These are phyloP conservation scores for Pollimyrus isidori DNA, from an alignment of 2,113 vertebrate species.

Conservation along the genomic window DNA sequence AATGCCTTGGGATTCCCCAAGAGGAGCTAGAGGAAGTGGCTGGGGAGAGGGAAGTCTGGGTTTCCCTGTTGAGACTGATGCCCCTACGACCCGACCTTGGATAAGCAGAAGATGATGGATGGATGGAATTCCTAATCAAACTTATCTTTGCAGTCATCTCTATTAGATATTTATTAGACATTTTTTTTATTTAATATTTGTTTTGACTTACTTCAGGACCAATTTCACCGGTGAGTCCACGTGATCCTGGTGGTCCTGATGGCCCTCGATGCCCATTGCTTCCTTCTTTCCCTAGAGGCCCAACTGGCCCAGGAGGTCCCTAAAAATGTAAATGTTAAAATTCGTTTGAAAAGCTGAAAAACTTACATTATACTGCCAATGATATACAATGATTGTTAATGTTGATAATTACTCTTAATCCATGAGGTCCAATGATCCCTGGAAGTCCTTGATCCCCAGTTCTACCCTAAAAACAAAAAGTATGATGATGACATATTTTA, in stretches of 20 bases:
- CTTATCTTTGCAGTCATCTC: background rate
- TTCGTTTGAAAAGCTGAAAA: background rate
- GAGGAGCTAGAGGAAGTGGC: no score
- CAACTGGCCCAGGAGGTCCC: constrained; percentile 90
- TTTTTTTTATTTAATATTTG: background rate
- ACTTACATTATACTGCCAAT: background rate
- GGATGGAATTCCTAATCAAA: background rate
- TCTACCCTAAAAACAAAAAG: constrained; percentile 67
- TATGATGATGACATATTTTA: background rate
- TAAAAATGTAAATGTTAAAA: constrained; percentile 41
- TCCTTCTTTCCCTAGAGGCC: constrained; percentile 93
- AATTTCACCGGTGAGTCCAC: constrained; percentile 83
- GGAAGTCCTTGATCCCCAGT: constrained; percentile 84
- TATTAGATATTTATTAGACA: background rate
- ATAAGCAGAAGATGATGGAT: no score
- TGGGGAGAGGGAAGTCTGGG: no score
- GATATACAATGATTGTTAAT: background rate
- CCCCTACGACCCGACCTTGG: no score
- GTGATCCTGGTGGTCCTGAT: constrained; percentile 86
- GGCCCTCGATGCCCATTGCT: constrained; percentile 78
- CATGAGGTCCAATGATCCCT: constrained; percentile 87
- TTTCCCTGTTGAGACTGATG: no score
- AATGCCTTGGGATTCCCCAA: no score
- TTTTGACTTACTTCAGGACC: constrained; percentile 78
- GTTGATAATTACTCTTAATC: constrained; percentile 72